Percentiles rank a stretch among this genome's conserved stretches.
Conservation (phyloP, 2,888 invertebrate species). For the Ryuthela nishihirai region DNA sequence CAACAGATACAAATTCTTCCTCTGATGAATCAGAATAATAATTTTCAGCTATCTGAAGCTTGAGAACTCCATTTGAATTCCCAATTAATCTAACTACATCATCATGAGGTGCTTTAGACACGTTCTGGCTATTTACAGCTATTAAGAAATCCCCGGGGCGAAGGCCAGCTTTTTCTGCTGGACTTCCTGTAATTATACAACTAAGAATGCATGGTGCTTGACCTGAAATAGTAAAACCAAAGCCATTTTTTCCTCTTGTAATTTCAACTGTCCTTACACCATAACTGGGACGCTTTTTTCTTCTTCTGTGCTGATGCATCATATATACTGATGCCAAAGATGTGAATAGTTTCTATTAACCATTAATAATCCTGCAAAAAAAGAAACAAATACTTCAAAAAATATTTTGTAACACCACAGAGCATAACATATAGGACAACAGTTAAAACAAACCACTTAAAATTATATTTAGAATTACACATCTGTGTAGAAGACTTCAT, state of each 20-base stretch:
- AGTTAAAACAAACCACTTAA: too few relatives aligned
- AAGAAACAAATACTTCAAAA: too few relatives aligned
- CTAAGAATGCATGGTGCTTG: conserved; percentile 93
- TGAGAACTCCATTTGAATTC: conserved; percentile 73
- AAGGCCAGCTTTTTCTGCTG: conserved; percentile 84
- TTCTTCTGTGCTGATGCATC: conserved; percentile 54
- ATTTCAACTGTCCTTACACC: conserved; percentile 80
- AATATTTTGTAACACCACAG: too few relatives aligned
- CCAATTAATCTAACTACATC: conserved; percentile 89
- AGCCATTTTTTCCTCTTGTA: conserved; percentile 79
- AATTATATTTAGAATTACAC: too few relatives aligned
- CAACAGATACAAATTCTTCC: conserved; percentile 55
- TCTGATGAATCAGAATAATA: conserved; percentile 82
- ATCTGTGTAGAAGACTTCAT: too few relatives aligned
- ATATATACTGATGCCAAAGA: too few relatives aligned
- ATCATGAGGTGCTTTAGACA: conserved; percentile 87
- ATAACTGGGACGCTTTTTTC: conserved; percentile 68
- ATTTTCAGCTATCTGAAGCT: conserved; percentile 80
- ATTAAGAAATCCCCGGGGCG: conserved; percentile 88
- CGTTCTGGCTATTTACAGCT: conserved; percentile 85
- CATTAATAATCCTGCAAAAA: too few relatives aligned
- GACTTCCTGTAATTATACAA: conserved; percentile 83
- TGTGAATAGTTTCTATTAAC: too few relatives aligned
- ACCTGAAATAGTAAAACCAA: conserved; percentile 96
- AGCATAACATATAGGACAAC: too few relatives aligned